phyloP scores from a whole-genome alignment of 2,888 invertebrate species.

The Campaea margaritaria region DNA sequence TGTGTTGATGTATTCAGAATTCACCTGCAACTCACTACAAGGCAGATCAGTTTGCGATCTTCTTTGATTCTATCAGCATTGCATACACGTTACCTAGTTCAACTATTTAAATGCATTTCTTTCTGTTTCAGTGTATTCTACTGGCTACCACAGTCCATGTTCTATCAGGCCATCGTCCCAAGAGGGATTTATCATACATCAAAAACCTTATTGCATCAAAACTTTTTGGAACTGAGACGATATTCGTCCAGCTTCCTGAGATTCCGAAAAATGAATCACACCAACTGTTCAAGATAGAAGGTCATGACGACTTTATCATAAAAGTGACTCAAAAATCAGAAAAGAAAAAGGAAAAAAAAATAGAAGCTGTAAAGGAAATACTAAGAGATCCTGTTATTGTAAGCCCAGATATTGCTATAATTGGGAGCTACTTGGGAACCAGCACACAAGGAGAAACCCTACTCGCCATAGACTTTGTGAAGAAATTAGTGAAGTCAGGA shows the following conservation, averaged over 20 bases:
- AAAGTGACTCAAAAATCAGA: conserved; percentile 38
- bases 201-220: conserved; percentile 45
- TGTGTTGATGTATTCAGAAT: too few relatives aligned
- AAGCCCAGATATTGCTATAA: conserved; percentile 40
- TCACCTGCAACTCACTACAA: too few relatives aligned
- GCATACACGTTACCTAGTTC: neutral
- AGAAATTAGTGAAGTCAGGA: conserved; percentile 49
- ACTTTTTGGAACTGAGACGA: conserved; percentile 41
- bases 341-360: neutral
- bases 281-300: conserved; percentile 50
- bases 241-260: conserved; percentile 23
- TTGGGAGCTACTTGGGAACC: conserved; percentile 52
- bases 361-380: conserved; percentile 6
- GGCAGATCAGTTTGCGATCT: too few relatives aligned
- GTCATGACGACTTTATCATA: conserved; percentile 48
- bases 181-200: conserved; percentile 46
- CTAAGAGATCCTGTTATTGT: conserved; percentile 31
- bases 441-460: conserved; percentile 47
- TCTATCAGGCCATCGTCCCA: conserved; percentile 43
- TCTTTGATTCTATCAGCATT: too few relatives aligned
- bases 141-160: conserved; percentile 45
- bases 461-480: conserved; percentile 45
- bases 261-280: conserved; percentile 32
- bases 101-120: conserved; percentile 2
- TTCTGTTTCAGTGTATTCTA: conserved; percentile 57